Percentiles rank a stretch among this genome's conserved stretches.
phyloP scores from a whole-genome alignment of 2,797 vertebrate species.

The Centropyge bicolor region DNA sequence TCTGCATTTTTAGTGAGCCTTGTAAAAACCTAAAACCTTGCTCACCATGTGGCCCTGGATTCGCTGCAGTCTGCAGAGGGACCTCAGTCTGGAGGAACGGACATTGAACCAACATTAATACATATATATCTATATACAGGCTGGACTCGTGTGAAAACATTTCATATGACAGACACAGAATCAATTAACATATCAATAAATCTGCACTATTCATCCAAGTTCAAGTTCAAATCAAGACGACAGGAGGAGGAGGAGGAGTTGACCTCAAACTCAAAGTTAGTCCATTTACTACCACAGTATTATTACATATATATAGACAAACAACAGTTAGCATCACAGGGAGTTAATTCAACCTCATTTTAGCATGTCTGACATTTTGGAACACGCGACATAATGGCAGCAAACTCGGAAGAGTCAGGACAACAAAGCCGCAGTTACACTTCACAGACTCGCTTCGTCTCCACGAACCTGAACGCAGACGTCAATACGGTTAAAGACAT shows the following conservation, averaged over 20 bases:
- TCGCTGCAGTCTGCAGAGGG: conserved; percentile 79
- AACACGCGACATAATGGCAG: neutral
- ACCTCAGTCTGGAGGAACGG: conserved; percentile 70
- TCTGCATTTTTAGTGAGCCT: too few species aligned
- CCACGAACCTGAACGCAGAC: conserved; percentile 72
- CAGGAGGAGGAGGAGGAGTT: too few species aligned
- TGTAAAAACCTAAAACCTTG: too few species aligned
- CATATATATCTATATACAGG: neutral
- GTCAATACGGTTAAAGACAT: conserved; percentile 72
- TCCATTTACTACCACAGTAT: neutral
- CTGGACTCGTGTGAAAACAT: conserved; percentile 1
- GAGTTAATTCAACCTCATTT: neutral
- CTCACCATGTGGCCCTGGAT: conserved; percentile 86
- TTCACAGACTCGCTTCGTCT: too few species aligned
- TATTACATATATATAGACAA: neutral
- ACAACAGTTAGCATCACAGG: neutral
- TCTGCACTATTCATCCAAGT: too few species aligned
- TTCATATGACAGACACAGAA: neutral
- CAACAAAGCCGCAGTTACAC: neutral
- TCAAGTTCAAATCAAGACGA: neutral
- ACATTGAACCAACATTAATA: too few species aligned
- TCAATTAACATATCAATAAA: neutral
- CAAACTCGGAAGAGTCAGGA: neutral
- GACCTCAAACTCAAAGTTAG: neutral
- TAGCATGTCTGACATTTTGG: neutral